Percentiles rank a stretch among this genome's conserved stretches.
Evolutionary conservation across 2,888 invertebrate genomes (phyloP).

Genomic region (Brachypalpus laphriformis): DNA sequence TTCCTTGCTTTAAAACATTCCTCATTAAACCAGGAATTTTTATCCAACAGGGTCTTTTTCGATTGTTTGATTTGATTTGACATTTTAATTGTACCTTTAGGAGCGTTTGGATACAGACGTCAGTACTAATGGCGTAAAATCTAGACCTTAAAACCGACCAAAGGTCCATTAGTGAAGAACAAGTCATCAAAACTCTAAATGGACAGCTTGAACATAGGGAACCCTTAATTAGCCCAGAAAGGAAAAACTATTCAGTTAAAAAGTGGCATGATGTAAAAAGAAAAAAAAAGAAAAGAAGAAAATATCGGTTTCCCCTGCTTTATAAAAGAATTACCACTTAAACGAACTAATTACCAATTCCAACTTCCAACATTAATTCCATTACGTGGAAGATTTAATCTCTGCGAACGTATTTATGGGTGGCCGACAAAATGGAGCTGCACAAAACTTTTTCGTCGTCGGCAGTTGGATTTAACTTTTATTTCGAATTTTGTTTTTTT

Average conservation of each 20-base stretch:
- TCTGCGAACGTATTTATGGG: slow-evolving; percentile 51
- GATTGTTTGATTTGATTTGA: no score
- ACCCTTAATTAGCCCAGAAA: slow-evolving; percentile 11
- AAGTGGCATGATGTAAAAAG: neutral
- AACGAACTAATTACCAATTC: slow-evolving; percentile 69
- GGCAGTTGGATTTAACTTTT: slow-evolving; percentile 60
- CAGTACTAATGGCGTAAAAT: no score
- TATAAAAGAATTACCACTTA: slow-evolving; percentile 47
- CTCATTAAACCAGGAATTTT: no score
- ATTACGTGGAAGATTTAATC: slow-evolving; percentile 66
- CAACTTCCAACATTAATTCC: slow-evolving; percentile 68
- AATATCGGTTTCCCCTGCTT: slow-evolving; percentile 14
- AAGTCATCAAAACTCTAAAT: neutral
- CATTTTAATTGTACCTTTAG: no score
- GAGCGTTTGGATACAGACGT: no score
- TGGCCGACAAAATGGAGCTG: slow-evolving; percentile 22
- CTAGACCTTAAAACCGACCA: no score
- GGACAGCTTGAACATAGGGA: neutral
- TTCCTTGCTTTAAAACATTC: no score
- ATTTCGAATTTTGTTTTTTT: slow-evolving; percentile 18
- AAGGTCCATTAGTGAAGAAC: no score
- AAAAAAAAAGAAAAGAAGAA: neutral
- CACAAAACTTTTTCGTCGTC: slow-evolving; percentile 59
- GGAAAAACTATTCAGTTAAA: neutral
- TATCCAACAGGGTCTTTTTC: no score